phyloP scores from a whole-genome alignment of 2,888 invertebrate genomes.

The Atrina japonica region DNA sequence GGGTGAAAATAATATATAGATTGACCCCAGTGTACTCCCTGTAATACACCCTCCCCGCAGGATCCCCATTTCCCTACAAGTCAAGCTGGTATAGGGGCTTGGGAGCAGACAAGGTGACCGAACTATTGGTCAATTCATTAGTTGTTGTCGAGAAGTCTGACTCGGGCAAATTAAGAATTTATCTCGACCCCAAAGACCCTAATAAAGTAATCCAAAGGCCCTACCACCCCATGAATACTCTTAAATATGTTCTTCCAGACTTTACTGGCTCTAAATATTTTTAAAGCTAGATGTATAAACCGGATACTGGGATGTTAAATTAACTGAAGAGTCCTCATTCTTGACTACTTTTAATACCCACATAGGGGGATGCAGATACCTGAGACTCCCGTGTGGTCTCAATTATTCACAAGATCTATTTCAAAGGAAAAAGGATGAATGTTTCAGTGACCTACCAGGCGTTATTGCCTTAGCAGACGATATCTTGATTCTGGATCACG shows the following conservation, averaged over 20 bases:
- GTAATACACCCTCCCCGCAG: slow-evolving; percentile 14
- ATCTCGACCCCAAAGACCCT: slow-evolving; percentile 46
- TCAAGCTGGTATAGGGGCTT: slow-evolving; percentile 1
- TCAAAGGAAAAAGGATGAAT: slow-evolving; percentile 39
- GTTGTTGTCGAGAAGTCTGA: slow-evolving; percentile 24
- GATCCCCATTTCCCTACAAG: slow-evolving; percentile 1
- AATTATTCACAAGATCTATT: slow-evolving; percentile 41
- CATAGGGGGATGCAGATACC: slow-evolving; percentile 46
- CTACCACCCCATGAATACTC: slow-evolving; percentile 39
- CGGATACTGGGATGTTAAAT: slow-evolving; percentile 42
- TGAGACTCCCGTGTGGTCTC: slow-evolving; percentile 44
- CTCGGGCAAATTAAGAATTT: slow-evolving; percentile 46
- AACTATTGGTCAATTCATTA: slow-evolving; percentile 27
- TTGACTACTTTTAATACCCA: slow-evolving; percentile 48
- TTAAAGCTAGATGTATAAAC: slow-evolving; percentile 38
- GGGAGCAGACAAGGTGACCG: neutral
- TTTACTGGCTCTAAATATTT: slow-evolving; percentile 41
- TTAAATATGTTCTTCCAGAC: slow-evolving; percentile 43
- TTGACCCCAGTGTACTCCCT: slow-evolving; percentile 12
- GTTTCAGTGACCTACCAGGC: slow-evolving; percentile 25
- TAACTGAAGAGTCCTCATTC: slow-evolving; percentile 34
- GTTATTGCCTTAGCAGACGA: slow-evolving; percentile 38
- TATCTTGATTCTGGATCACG: too few species aligned
- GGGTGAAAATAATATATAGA: neutral
- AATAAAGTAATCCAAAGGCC: slow-evolving; percentile 40